phyloP scores from a whole-genome alignment of 2,797 vertebrate genomes.

The Amazonetta brasiliensis region DNA sequence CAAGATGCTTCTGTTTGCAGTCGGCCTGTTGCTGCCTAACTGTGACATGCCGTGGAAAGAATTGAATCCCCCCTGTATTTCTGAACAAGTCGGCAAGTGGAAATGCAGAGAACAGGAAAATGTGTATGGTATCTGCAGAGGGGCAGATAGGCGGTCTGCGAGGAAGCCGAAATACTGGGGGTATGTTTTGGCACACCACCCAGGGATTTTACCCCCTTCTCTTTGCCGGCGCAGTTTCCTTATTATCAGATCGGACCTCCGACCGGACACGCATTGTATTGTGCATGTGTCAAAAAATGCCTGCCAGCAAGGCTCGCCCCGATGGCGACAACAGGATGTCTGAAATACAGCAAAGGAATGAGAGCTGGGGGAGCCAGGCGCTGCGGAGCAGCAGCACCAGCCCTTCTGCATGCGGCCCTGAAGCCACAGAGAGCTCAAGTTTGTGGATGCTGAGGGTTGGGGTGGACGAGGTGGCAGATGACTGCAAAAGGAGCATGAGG shows the following conservation, averaged over 20 bases:
- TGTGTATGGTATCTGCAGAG: conserved; percentile 26
- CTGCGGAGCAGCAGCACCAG: background rate
- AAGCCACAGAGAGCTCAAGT: conserved; percentile 6
- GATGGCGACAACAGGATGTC: conserved; percentile 46
- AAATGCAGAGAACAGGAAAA: conserved; percentile 58
- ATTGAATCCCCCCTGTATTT: conserved; percentile 54
- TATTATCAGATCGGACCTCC: conserved; percentile 2
- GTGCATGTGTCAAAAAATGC: conserved; percentile 33
- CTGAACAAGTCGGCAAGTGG: conserved; percentile 59
- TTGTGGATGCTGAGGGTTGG: background rate
- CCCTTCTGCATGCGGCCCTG: background rate
- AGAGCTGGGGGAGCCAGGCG: conserved; percentile 1
- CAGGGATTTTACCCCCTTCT: conserved; percentile 17
- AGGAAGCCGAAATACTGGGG: conserved; percentile 32
- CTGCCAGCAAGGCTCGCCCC: conserved; percentile 6
- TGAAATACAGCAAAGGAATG: conserved; percentile 38
- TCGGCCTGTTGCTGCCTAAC: conserved; percentile 36
- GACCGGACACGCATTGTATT: conserved; percentile 7
- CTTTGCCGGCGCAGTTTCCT: background rate
- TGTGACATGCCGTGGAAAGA: conserved; percentile 15
- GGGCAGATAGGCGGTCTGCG: background rate
- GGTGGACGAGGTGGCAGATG: background rate
- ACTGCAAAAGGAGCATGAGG: background rate
- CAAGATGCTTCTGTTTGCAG: conserved; percentile 69
- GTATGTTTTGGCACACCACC: conserved; percentile 38